Conservation (phyloP, 1,140 invertebrate genomes). For the Pygmarrhopalites habei region DNA sequence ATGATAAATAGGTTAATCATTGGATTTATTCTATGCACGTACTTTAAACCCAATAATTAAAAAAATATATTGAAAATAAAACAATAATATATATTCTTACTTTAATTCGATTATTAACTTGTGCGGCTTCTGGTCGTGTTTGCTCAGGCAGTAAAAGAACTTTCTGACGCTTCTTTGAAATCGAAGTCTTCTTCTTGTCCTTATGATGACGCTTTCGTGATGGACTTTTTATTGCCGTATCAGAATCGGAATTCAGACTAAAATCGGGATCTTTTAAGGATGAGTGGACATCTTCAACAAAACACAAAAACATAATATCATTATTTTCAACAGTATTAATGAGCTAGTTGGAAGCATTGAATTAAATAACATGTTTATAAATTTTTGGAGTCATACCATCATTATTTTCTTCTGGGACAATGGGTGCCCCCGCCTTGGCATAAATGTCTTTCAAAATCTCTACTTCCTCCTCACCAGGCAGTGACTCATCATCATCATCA, state of each 20-base stretch:
- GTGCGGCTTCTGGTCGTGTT: slow-evolving; percentile 4
- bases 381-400: neutral
- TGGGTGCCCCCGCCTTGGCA: slow-evolving; percentile 63
- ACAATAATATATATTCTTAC: slow-evolving; percentile 13
- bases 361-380: neutral
- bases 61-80: neutral
- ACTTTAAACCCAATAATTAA: too few relatives aligned
- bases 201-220: neutral
- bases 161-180: slow-evolving; percentile 6
- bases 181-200: neutral
- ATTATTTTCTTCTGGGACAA: neutral
- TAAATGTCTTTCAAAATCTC: slow-evolving; percentile 72
- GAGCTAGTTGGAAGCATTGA: too few relatives aligned
- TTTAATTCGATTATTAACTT: neutral
- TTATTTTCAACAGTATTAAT: too few relatives aligned
- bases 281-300: neutral
- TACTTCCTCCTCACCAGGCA: slow-evolving; percentile 62
- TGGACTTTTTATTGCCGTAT: neutral
- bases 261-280: slow-evolving; percentile 3
- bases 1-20: too few relatives aligned
- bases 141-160: slow-evolving; percentile 18
- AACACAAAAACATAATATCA: too few relatives aligned
- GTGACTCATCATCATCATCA: slow-evolving; percentile 43
- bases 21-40: too few relatives aligned
- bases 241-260: neutral